Conservation (phyloP, 2,888 invertebrate genomes). For the Rhingia rostrata region DNA sequence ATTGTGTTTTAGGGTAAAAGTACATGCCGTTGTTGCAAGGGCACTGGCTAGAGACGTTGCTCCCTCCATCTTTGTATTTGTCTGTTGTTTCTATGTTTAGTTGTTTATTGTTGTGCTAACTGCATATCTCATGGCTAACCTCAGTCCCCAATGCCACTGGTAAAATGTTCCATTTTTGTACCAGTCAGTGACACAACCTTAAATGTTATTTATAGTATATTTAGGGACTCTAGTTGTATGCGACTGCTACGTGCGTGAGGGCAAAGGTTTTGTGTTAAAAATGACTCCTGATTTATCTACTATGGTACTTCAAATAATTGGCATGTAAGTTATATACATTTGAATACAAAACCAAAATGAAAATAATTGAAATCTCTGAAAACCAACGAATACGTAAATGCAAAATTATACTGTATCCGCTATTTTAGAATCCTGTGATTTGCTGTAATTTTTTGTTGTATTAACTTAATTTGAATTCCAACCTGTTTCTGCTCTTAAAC, state of each 20-base stretch:
- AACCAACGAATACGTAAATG: too few species aligned
- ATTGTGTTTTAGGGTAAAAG: slow-evolving; percentile 37
- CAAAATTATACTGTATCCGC: too few species aligned
- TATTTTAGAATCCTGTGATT: too few species aligned
- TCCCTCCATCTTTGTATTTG: slow-evolving; percentile 50
- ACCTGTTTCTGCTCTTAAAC: too few species aligned
- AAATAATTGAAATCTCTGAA: too few species aligned
- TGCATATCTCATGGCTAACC: slow-evolving; percentile 69
- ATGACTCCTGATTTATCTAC: slow-evolving; percentile 50
- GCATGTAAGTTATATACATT: background rate
- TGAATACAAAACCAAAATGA: too few species aligned
- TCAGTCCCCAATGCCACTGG: slow-evolving; percentile 53
- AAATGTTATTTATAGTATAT: slow-evolving; percentile 65
- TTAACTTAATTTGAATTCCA: background rate
- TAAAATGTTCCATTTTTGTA: slow-evolving; percentile 65
- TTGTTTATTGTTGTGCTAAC: slow-evolving; percentile 68
- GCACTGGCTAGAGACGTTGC: slow-evolving; percentile 22
- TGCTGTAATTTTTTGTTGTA: background rate
- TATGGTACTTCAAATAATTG: background rate
- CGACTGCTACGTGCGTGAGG: slow-evolving; percentile 22
- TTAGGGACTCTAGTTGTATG: slow-evolving; percentile 48
- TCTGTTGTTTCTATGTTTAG: slow-evolving; percentile 41
- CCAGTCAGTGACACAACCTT: slow-evolving; percentile 40
- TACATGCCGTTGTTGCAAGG: slow-evolving; percentile 32
- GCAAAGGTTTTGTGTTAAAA: slow-evolving; percentile 42